Percentiles rank a stretch among this genome's conserved stretches.
Conservation (phyloP, 2,888 invertebrate species). For the Lomographa bimaculata region DNA sequence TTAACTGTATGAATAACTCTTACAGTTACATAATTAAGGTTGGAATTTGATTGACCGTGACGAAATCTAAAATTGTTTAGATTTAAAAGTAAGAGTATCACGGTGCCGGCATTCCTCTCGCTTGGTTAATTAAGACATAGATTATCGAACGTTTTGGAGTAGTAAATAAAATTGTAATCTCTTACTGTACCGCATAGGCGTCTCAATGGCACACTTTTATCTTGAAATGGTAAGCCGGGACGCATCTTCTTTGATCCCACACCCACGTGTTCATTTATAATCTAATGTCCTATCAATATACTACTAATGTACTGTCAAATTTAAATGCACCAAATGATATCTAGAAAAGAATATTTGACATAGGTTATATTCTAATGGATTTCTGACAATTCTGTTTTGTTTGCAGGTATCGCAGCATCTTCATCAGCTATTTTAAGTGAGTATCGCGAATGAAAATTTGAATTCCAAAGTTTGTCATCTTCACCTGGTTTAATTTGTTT, state of each 20-base stretch:
- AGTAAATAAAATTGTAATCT: constrained; percentile 83
- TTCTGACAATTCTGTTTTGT: constrained; percentile 46
- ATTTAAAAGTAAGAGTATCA: constrained; percentile 41
- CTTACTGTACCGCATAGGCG: constrained; percentile 71
- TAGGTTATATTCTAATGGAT: constrained; percentile 39
- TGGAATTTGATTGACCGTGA: constrained; percentile 19
- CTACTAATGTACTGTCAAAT: constrained; percentile 80
- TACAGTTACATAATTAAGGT: constrained; percentile 26
- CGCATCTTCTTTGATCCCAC: constrained; percentile 78
- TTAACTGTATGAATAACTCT: constrained; percentile 26
- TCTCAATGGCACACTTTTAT: constrained; percentile 76
- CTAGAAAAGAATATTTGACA: constrained; percentile 9
- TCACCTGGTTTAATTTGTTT: constrained; percentile 27
- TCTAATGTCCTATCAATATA: constrained; percentile 61
- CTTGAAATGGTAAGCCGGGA: constrained; percentile 66
- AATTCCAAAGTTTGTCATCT: constrained; percentile 33
- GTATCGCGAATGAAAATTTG: constrained; percentile 10
- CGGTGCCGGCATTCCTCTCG: constrained; percentile 63
- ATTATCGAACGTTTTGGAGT: constrained; percentile 80
- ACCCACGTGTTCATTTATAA: constrained; percentile 70
- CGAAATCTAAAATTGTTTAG: constrained; percentile 21
- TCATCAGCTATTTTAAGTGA: constrained; percentile 24
- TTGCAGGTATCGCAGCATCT: constrained; percentile 49
- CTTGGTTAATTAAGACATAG: constrained; percentile 83
- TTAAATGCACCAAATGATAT: constrained; percentile 70